Evolutionary conservation across 2,888 invertebrate species (phyloP), one percentile per base, ranked within the genome.

Genomic region (Exephanes ischioxanthus): DNA sequence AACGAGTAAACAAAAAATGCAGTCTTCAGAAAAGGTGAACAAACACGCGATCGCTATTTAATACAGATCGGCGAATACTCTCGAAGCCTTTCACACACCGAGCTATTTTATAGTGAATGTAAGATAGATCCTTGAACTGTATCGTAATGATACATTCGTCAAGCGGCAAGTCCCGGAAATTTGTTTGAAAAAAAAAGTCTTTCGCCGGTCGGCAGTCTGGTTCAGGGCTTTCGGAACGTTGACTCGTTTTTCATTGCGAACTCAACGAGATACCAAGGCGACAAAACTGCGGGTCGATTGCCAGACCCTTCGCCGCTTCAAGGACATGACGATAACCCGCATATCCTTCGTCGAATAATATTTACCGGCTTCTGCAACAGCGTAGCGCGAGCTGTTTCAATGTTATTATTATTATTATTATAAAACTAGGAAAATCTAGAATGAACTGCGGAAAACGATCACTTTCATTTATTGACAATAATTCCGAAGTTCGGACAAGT

Each of bases 331-430:
- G 26, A 70, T 73, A 51, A 81, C 81, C 77, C 73, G 81, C 37
- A 78, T 81, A 81, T 85, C 80, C 81, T 85, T 77, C 77, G 51
- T 3, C 22, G 37, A 67, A 66, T 70, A 63, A 84, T 83, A 1
- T 53, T 78, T 16, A 45, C 7, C 41, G 41, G 3, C 33, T 53
- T 41, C 72, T 45, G 6, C 55, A 3, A 22, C 11, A 9, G 11
- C 26, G 9, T n/a, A 19, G 53, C 7, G n/a, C 53, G 19, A n/a
- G 53, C 19, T 55, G 53, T 55, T n/a, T 19, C 2, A 7, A 19
- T 45, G 5, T 48, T 48, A 4, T 16, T 48, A 48, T 48, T 48
- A 45, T 45, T 45, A 48, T 16, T 16, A 16, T 48, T n/a, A 61
- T 61, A 5, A 7, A 33, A 14, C 2, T 26, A 6, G 33, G 16